These are phyloP conservation scores for Tridacna gigas DNA, from an alignment of 2,888 invertebrate species.

Conservation along the genomic window DNA sequence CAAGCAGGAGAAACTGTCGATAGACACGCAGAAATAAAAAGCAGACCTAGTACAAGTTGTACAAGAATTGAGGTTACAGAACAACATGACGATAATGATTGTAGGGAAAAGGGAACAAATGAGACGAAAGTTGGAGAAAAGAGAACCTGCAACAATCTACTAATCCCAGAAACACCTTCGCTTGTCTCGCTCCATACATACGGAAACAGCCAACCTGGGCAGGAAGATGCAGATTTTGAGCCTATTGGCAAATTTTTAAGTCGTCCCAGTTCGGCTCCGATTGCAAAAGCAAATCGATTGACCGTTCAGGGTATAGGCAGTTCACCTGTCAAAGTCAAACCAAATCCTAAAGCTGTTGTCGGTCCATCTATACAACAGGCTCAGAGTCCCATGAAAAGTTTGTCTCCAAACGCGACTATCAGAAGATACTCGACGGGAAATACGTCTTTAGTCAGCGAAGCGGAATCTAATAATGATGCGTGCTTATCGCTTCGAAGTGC, in stretches of 20 bases:
- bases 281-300: constrained; percentile 1
- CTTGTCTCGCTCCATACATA: constrained; percentile 36
- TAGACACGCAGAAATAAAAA: neutral
- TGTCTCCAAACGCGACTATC: neutral
- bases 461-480: constrained; percentile 5
- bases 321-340: constrained; percentile 1
- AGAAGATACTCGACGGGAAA: constrained; percentile 21
- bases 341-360: constrained; percentile 1
- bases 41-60: neutral
- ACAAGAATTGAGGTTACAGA: constrained; percentile 10
- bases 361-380: neutral
- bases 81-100: neutral
- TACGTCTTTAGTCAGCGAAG: neutral
- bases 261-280: constrained; percentile 26
- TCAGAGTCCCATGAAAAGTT: neutral
- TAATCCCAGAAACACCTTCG: constrained; percentile 38
- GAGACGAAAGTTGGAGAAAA: neutral
- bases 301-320: constrained; percentile 19
- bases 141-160: neutral
- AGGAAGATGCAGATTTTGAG: constrained; percentile 24
- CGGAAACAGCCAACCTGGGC: neutral
- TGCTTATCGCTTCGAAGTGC: neutral
- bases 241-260: constrained; percentile 9
- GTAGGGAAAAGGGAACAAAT: neutral
- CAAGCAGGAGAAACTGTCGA: neutral